phyloP scores from a whole-genome alignment of 2,888 invertebrate species.

The Azorinus chamasolen region DNA sequence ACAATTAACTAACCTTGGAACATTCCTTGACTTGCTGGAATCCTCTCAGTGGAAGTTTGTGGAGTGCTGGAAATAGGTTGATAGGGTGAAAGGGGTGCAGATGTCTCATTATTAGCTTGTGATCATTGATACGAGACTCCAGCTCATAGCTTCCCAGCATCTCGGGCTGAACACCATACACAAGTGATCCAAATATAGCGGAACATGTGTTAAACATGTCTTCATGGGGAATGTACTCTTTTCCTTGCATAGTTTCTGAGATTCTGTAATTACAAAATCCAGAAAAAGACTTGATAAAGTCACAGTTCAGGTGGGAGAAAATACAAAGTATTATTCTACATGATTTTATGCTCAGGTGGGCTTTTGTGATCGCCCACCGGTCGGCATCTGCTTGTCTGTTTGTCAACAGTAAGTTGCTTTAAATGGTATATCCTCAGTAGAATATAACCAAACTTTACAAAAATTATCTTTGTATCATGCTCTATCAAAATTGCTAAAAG shows the following conservation, averaged over 20 bases:
- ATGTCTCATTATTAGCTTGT: slow-evolving; percentile 33
- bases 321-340: too few species aligned
- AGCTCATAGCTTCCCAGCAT: slow-evolving; percentile 42
- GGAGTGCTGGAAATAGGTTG: slow-evolving; percentile 55
- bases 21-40: neutral
- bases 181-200: slow-evolving; percentile 43
- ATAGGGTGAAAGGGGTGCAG: slow-evolving; percentile 51
- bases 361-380: too few species aligned
- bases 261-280: slow-evolving; percentile 25
- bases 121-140: slow-evolving; percentile 32
- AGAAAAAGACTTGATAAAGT: too few species aligned
- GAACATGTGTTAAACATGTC: slow-evolving; percentile 32
- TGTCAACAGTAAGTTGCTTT: too few species aligned
- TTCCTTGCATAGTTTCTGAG: slow-evolving; percentile 1
- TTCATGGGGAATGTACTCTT: slow-evolving; percentile 19
- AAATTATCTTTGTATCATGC: too few species aligned
- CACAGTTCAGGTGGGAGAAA: too few species aligned
- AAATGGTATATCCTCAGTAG: too few species aligned
- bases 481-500: too few species aligned
- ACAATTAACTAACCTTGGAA: too few species aligned
- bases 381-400: too few species aligned
- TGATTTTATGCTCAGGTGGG: too few species aligned
- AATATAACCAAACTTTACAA: too few species aligned
- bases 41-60: slow-evolving; percentile 38
- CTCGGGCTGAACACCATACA: slow-evolving; percentile 36